phyloP scores from a whole-genome alignment of 2,797 vertebrate species.

The Pogonophryne albipinna region DNA sequence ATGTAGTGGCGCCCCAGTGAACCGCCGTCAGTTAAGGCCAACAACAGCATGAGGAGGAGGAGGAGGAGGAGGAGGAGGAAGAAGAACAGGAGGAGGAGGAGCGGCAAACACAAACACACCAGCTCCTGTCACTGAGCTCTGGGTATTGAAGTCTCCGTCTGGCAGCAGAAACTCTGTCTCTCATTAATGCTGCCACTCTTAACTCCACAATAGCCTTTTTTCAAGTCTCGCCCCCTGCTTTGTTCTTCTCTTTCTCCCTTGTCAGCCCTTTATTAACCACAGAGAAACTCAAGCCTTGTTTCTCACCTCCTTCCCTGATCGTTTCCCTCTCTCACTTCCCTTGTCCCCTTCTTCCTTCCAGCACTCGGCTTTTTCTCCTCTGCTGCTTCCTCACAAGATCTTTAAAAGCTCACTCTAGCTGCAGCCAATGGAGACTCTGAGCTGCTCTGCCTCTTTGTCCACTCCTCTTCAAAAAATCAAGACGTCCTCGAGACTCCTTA shows the following conservation, averaged over 20 bases:
- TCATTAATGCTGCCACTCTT: slow-evolving; percentile 52
- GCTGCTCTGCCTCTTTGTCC: slow-evolving; percentile 47
- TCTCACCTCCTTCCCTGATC: slow-evolving; percentile 39
- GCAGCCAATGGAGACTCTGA: slow-evolving; percentile 41
- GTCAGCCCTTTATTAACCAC: slow-evolving; percentile 43
- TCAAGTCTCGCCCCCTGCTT: slow-evolving; percentile 46
- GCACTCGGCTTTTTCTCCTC: slow-evolving; percentile 52
- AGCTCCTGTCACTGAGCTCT: slow-evolving; percentile 61
- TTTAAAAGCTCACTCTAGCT: slow-evolving; percentile 20
- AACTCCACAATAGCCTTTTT: slow-evolving; percentile 11
- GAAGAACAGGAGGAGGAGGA: slow-evolving; percentile 61
- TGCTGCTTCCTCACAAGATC: slow-evolving; percentile 55
- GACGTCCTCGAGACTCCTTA: slow-evolving; percentile 61
- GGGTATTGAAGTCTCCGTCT: slow-evolving; percentile 52
- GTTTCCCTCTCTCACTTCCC: slow-evolving; percentile 38
- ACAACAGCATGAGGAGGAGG: slow-evolving; percentile 86
- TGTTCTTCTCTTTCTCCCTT: slow-evolving; percentile 50
- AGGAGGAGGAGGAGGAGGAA: slow-evolving; percentile 42
- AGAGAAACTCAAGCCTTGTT: slow-evolving; percentile 18
- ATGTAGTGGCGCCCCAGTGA: slow-evolving; percentile 99
- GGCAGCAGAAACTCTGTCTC: slow-evolving; percentile 57
- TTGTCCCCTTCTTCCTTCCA: slow-evolving; percentile 55
- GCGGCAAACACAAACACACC: slow-evolving; percentile 54
- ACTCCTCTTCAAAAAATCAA: slow-evolving; percentile 47
- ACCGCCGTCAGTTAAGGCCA: slow-evolving; percentile 93